These are phyloP conservation scores for Varroa destructor DNA, from an alignment of 1,140 invertebrate species.

Conservation along the genomic window DNA sequence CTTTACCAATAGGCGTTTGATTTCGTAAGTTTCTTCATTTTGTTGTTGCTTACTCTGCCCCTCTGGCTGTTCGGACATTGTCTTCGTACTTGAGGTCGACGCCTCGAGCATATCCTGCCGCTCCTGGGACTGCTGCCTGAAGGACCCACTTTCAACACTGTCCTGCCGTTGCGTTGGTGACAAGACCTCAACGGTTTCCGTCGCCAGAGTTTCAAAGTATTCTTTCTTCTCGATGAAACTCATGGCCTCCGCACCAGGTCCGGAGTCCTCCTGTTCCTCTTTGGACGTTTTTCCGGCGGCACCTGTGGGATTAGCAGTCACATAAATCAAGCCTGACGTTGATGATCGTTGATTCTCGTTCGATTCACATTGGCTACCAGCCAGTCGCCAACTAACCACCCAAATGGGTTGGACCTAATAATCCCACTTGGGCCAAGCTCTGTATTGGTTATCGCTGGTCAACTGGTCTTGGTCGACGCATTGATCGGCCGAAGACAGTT, in stretches of 20 bases:
- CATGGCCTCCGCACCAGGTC: conserved; percentile 26
- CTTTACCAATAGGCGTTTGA: conserved; percentile 22
- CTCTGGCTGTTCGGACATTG: background rate
- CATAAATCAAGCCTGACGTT: no score
- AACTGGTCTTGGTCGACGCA: no score
- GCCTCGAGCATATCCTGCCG: background rate
- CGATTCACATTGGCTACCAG: no score
- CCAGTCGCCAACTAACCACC: no score
- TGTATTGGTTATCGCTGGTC: no score
- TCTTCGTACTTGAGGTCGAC: background rate
- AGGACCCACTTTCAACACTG: background rate
- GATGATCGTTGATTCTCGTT: no score
- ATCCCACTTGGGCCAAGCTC: no score
- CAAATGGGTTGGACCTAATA: no score
- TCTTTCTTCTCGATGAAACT: conserved; percentile 28
- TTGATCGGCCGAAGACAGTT: no score
- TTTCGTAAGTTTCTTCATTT: background rate
- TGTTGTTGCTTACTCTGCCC: background rate
- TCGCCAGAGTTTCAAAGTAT: conserved; percentile 27
- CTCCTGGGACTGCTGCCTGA: conserved; percentile 17
- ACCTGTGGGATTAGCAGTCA: conserved; percentile 5
- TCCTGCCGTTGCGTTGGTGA: conserved; percentile 17
- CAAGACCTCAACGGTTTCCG: conserved; percentile 24
- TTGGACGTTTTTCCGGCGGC: conserved; percentile 26
- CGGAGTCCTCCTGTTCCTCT: conserved; percentile 25